Conservation (phyloP, 2,888 invertebrate species). For the Papilio elwesi region DNA sequence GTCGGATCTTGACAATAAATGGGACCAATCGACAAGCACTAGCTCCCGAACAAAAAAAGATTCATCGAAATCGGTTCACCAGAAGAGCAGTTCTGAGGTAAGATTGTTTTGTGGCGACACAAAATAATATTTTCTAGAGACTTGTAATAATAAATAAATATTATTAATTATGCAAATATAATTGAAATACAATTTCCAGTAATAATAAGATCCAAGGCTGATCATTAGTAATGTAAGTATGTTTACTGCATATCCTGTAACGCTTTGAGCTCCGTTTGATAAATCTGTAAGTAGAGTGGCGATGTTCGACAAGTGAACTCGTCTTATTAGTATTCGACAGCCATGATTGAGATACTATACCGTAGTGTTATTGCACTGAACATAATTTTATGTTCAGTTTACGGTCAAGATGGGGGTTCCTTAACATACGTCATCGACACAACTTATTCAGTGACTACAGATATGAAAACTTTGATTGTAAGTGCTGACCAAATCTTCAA, state of each 20-base stretch:
- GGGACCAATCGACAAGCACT: no score
- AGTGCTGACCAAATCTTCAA: conserved; percentile 61
- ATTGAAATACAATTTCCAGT: no score
- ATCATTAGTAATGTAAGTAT: no score
- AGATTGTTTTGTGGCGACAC: no score
- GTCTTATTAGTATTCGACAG: conserved; percentile 1
- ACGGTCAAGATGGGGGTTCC: conserved; percentile 47
- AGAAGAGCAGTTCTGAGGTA: no score
- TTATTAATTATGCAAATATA: no score
- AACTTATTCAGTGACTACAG: conserved; percentile 62
- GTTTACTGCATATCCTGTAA: neutral
- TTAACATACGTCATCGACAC: conserved; percentile 70
- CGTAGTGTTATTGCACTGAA: conserved; percentile 2
- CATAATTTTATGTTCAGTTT: conserved; percentile 20
- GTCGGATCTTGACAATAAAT: no score
- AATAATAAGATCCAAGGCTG: no score
- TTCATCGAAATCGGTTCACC: no score
- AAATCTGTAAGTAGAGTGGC: neutral
- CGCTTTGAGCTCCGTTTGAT: neutral
- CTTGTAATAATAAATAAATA: no score
- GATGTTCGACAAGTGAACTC: neutral
- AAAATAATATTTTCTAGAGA: no score
- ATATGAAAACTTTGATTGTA: conserved; percentile 59
- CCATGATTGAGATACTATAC: conserved; percentile 22
- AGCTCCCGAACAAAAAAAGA: no score